Conservation (phyloP, 2,888 invertebrate species). For the Xestoiulus laeticollis region DNA sequence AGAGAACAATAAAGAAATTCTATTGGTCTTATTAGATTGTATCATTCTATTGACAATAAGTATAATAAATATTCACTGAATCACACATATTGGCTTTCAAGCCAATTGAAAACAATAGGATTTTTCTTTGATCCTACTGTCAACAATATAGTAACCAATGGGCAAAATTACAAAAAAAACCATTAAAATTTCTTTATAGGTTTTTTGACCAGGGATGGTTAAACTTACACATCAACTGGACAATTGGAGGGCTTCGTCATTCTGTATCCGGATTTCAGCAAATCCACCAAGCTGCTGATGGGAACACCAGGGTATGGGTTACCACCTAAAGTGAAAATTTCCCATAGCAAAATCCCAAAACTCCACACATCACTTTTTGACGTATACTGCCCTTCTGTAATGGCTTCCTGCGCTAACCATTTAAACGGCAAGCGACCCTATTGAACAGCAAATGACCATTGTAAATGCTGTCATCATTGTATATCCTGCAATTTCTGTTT, state of each 20-base stretch:
- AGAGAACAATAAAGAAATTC: too few species aligned
- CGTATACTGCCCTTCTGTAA: constrained; percentile 60
- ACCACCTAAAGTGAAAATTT: constrained; percentile 62
- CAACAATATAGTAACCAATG: too few species aligned
- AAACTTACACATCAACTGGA: constrained; percentile 48
- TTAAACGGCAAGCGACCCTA: constrained; percentile 59
- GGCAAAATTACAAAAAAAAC: too few species aligned
- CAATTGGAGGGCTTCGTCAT: constrained; percentile 52
- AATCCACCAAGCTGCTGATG: constrained; percentile 50
- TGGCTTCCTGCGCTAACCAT: constrained; percentile 60
- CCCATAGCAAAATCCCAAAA: constrained; percentile 62
- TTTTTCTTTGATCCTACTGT: too few species aligned
- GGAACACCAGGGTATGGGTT: constrained; percentile 61
- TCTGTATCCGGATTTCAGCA: constrained; percentile 52
- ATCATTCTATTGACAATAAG: too few species aligned
- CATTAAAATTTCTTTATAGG: too few species aligned
- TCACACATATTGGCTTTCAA: too few species aligned
- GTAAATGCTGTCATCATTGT: not conserved
- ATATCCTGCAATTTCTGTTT: not conserved
- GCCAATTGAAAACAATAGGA: too few species aligned
- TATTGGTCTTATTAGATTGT: not conserved
- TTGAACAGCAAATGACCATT: not conserved
- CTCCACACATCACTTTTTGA: constrained; percentile 62
- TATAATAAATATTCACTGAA: too few species aligned
- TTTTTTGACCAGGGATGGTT: too few species aligned